Base-by-base conservation (phyloP, 2,113 vertebrate species). In the Melanerpes aurifrons region DNA sequence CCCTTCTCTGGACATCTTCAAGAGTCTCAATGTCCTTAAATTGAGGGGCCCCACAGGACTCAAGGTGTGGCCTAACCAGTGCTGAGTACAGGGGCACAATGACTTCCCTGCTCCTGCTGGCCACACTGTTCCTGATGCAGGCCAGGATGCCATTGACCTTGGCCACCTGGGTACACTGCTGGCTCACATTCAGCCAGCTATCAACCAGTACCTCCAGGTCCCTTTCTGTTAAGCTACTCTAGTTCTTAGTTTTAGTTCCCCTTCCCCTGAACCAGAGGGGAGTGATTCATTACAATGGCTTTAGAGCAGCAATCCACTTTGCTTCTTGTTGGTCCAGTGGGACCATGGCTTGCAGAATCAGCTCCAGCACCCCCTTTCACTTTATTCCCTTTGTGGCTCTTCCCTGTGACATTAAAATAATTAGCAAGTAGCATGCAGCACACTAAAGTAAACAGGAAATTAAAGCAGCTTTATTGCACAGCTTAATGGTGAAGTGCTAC, bases 401-500 rank as follows among this genome's bases (percentile, higher is more conserved):
- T 94, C 82, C 0, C 4, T 94, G 94, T 82, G 79, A 82, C 54
- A 86, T 95, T 95, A 95, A 95, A 92, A 92, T 94, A 89, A 93
- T 96, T 96, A 93, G 93, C 89, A 92, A 95, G 84, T 74, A 67
- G 47, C 66, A 58, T 66, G 78, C 69, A 95, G 62, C 89, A 28
- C 89, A 82, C 59, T 68, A 54, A 93, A 94, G 87, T 74, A 96
- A 94, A 91, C 86, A 95, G 84, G 95, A 96, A 96, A 96, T 90
- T 90, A 94, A 96, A 93, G 81, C 40, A 53, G 63, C 76, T 83
- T 93, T 88, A 90, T 93, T 94, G 80, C 76, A 37, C 35, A 74
- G 45, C 50, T 91, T 95, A 87, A 79, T 61, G 66, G 69, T 86
- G 71, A 70, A 83, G 56, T 92, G 68, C 71, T 94, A 57, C 40